Evolutionary conservation across 2,113 vertebrate genomes (phyloP), one percentile per base, ranked within the genome.

Genomic region (Xiphorhynchus elegans): DNA sequence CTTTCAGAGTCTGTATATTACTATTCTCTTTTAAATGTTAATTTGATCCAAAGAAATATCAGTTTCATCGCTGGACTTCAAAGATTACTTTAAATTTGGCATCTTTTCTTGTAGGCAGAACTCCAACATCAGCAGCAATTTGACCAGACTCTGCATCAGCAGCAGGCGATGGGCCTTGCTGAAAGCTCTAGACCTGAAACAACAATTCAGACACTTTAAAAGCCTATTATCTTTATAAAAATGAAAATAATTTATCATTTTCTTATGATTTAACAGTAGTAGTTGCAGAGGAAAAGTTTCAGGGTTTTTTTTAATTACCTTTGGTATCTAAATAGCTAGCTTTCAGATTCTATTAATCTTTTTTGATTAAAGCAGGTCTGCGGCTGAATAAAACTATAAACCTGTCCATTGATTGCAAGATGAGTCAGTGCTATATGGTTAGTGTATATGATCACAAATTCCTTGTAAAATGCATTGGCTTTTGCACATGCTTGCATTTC

Each of bases 271-370:
- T 86, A 94, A 91, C 31, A 53, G 12, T 8, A 70, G 50, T 26
- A 90, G 8, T 58, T 67, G 20, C 33, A 89, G 73, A 89, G 42
- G 52, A 82, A 89, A 94, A 47, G 9, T 75, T 75, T 91, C 10
- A n/a, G 66, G 13, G 5, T 2, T 50, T 79, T 91, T 91, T 95
- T 11, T 60, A 90, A 87, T 94, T 89, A 85, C 20, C 6, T 90
- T 64, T 52, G 4, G 24, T 83, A 79, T 64, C 52, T 69, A 64
- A 66, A 72, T 21, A 83, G 62, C 17, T 59, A 39, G 5, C 42
- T 81, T 86, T 88, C 60, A 49, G 31, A 84, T 85, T 59, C 55
- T 83, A 60, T 87, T 90, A n/a, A 70, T 89, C 55, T 87, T 95
- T 95, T 86, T 46, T 63, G 62, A 82, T 64, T 76, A 88, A 66